Base-by-base conservation (phyloP, 2,797 vertebrate species). In the Cuculus canorus region DNA sequence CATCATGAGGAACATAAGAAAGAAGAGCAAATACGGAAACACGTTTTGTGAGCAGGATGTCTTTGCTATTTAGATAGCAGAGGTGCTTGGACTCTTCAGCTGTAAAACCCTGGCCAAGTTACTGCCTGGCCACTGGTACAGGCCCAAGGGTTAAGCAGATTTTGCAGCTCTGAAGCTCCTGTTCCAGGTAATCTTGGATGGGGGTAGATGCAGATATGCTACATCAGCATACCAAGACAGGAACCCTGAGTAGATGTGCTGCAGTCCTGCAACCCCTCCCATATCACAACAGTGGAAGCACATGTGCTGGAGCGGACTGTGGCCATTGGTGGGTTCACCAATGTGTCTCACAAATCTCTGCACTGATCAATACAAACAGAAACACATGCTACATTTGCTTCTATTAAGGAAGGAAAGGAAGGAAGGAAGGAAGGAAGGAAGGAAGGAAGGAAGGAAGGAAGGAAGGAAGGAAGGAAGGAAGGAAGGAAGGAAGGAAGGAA, bases 1-100 rank as follows among this genome's bases (percentile, higher is more conserved):
- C 25, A 11, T 56, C 0, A 0, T 27, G 24, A 64, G 19, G 48
- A 80, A 28, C 13, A 50, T 2, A 11, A 56, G 63, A 75, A 81
- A 57, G 24, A 59, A 79, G 5, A 43, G 23, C 16, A 60, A 68
- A 86, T n/a, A n/a, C 78, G 32, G 52, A 63, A 94, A 48, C 10
- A 30, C 2, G 14, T 60, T 92, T 76, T 22, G 1, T 81, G 37
- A 88, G 41, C 28, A 82, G 45, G 13, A 32, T 60, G 4, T 80
- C 39, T 50, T 48, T 21, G 50, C 32, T 43, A 3, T 54, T 33
- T 81, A 37, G 11, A 76, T 39, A 60, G 17, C 17, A 52, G n/a
- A 80, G n/a, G 10, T 17, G 2, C 12, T 91, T 7, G 4, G 32
- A 21, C 28, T 68, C 32, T 73, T 73, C 23, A 81, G 11, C 18